Percentiles rank a stretch among this genome's conserved stretches.
phyloP scores from a whole-genome alignment of 2,113 vertebrate species.

The Chiloscyllium plagiosum region DNA sequence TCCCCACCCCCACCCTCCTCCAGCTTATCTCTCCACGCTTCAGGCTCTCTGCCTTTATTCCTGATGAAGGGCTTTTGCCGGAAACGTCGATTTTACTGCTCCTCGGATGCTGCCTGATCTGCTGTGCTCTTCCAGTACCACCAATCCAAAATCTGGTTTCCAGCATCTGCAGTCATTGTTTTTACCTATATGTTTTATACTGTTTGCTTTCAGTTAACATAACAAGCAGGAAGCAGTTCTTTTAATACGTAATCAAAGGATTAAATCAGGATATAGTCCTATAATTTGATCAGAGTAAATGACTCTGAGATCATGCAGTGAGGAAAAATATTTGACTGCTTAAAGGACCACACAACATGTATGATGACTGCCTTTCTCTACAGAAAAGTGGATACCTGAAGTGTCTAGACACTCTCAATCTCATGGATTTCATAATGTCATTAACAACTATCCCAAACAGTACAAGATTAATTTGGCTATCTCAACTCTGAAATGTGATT shows the following conservation, averaged over 20 bases:
- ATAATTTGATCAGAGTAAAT: background rate
- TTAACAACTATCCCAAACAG: background rate
- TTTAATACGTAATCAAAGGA: background rate
- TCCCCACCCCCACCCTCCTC: too few relatives aligned
- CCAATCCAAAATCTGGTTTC: too few relatives aligned
- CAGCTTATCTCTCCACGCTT: too few relatives aligned
- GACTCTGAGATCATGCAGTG: background rate
- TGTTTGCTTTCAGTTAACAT: background rate
- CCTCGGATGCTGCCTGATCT: too few relatives aligned
- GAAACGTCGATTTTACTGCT: too few relatives aligned
- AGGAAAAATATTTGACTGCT: background rate
- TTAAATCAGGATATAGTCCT: background rate
- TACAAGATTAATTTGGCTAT: too few relatives aligned
- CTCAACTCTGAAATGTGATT: slow-evolving; percentile 3
- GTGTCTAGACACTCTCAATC: background rate
- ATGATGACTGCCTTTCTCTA: background rate
- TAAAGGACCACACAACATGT: background rate
- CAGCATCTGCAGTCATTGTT: too few relatives aligned
- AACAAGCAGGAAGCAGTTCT: background rate
- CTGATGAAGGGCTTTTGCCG: too few relatives aligned
- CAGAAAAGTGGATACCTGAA: background rate
- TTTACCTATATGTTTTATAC: background rate
- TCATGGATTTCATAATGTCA: background rate
- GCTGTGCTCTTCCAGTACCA: too few relatives aligned
- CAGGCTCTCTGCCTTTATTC: too few relatives aligned